Conservation (phyloP, 2,797 vertebrate species). For the Hydrophis major region DNA sequence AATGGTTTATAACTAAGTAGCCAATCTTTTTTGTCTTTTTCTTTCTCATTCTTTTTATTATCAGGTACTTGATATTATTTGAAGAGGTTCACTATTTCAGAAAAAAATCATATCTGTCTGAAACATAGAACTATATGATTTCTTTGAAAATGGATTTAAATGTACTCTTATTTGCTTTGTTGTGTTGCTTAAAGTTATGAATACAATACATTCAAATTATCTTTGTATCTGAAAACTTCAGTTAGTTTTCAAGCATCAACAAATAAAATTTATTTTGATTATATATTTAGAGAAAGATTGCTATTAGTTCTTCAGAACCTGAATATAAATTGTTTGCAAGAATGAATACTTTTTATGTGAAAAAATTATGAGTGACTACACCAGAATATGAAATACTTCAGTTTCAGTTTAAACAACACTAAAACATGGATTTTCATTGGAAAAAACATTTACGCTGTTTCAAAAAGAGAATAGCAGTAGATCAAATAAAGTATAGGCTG, state of each 20-base stretch:
- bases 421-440: background rate
- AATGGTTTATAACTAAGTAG: background rate
- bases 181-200: constrained; percentile 12
- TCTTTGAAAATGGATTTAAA: background rate
- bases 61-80: background rate
- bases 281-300: constrained; percentile 11
- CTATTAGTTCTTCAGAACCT: background rate
- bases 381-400: background rate
- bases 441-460: background rate
- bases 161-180: background rate
- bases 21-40: background rate
- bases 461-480: background rate
- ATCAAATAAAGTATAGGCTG: background rate
- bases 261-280: constrained; percentile 19
- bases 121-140: background rate
- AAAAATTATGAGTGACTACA: background rate
- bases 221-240: background rate
- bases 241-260: background rate
- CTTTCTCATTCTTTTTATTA: background rate
- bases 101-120: background rate
- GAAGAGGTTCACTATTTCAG: background rate
- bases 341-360: background rate
- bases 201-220: constrained; percentile 3
- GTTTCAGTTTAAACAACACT: constrained; percentile 1
- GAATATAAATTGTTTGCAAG: constrained; percentile 4